Evolutionary conservation across 2,888 invertebrate genomes (phyloP), one percentile per base, ranked within the genome.

Genomic region (Pomacea canaliculata): DNA sequence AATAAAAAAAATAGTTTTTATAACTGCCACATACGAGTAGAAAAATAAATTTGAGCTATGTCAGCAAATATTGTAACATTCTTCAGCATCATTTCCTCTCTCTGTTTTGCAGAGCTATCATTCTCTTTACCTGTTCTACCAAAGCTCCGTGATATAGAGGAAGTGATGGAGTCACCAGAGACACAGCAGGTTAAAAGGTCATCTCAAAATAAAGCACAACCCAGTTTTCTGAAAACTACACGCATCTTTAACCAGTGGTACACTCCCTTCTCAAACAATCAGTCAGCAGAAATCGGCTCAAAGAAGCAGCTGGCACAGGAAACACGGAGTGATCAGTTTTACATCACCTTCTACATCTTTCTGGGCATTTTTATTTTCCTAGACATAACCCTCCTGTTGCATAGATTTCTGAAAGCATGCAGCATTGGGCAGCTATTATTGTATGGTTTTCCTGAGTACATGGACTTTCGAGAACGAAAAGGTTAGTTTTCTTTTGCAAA

Each of bases 371-470:
- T 89, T 82, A 79, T 87, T 0, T 78, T 84, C 37, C 85, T 90
- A 27, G 90, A 90, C 80, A 56, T 87, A 4, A 74, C 89, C n/a
- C 87, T 89, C 85, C 84, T 90, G 73, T 73, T 87, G 19, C 89
- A 90, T 75, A 83, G 89, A 19, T 86, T 89, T 84, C 83, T 87
- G n/a, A 86, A 87, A 75, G 86, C 89, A 0, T 84, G 86, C 73
- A 86, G 86, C 10, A 85, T 87, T 12, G 86, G 87, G 19, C 85
- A 85, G 78, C 85, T 90, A 68, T 81, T 89, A 48, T 80, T 90
- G 51, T 89, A 86, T 79, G 90, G 90, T 4, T 89, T 86, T 76
- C 90, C 90, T 0, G 84, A 87, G 66, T 90, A 87, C 79, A 84
- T 89, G 69, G 88, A 89, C 68, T 89, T 87, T 76, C 84, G 87